Percentiles rank a stretch among this genome's conserved stretches.
Evolutionary conservation across 2,113 vertebrate species (phyloP).

Genomic region (Psittacula cyanocephala): DNA sequence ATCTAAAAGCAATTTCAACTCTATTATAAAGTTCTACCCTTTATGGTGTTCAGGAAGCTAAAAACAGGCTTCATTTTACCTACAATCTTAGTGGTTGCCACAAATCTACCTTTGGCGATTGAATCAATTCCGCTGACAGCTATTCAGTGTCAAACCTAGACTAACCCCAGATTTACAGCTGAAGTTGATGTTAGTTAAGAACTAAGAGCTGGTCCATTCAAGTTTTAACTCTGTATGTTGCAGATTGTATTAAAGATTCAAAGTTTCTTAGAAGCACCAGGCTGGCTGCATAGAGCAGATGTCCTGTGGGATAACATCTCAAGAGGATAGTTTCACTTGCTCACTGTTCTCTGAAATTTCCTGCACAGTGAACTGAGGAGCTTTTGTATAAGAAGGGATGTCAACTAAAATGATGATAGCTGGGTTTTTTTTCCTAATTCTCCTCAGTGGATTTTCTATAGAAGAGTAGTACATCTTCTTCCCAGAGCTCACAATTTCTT

Average conservation of each 20-base stretch:
- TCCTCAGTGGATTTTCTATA: not conserved
- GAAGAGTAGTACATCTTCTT: not conserved
- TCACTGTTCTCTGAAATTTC: not conserved
- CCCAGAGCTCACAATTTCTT: not conserved
- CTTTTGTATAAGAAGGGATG: not conserved
- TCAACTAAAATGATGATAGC: not conserved
- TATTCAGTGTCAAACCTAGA: not conserved
- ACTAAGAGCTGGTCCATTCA: not conserved
- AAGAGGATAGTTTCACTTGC: not conserved
- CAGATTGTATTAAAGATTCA: not conserved
- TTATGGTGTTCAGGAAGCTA: not conserved
- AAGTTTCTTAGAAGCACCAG: not conserved
- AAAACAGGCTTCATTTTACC: not conserved
- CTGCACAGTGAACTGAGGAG: not conserved
- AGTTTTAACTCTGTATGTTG: not conserved
- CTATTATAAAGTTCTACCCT: not conserved
- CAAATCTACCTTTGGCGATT: not conserved
- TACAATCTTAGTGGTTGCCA: not conserved
- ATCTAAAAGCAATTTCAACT: slow-evolving; percentile 5
- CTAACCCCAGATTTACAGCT: not conserved
- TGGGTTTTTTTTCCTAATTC: not conserved
- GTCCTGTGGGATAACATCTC: not conserved
- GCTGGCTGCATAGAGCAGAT: not conserved
- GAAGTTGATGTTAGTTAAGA: not conserved
- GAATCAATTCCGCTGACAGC: not conserved